Conservation (phyloP, 2,113 vertebrate genomes). For the Ceuthmochares aereus region DNA sequence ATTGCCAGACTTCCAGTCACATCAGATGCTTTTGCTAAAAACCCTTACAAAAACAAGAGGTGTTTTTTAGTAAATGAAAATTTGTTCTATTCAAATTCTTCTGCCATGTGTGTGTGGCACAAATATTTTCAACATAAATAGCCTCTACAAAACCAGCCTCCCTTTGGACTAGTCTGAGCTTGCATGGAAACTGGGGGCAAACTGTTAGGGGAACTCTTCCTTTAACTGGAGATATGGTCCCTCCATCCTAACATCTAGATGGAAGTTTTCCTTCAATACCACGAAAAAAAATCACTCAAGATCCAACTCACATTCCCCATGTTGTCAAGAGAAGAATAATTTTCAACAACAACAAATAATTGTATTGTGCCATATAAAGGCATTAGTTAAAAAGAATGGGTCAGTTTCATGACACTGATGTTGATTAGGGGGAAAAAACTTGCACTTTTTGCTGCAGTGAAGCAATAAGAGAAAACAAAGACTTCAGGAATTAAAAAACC, state of each 20-base stretch:
- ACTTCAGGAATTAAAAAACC: neutral
- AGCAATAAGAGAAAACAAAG: neutral
- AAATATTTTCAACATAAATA: neutral
- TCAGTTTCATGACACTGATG: neutral
- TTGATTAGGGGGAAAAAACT: neutral
- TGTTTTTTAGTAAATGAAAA: neutral
- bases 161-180: neutral
- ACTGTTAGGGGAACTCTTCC: neutral
- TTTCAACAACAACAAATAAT: neutral
- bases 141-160: neutral
- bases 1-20: neutral
- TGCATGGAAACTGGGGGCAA: neutral
- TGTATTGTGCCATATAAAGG: neutral
- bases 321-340: neutral
- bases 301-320: neutral
- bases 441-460: neutral
- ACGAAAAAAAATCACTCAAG: neutral
- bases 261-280: neutral
- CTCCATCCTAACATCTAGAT: neutral
- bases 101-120: neutral
- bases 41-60: rapidly evolving
- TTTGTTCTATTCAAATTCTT: neutral
- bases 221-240: neutral
- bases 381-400: neutral
- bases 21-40: neutral